Evolutionary conservation across 2,888 invertebrate genomes (phyloP), one percentile per base, ranked within the genome.

Genomic region (Amphimallon solstitiale): DNA sequence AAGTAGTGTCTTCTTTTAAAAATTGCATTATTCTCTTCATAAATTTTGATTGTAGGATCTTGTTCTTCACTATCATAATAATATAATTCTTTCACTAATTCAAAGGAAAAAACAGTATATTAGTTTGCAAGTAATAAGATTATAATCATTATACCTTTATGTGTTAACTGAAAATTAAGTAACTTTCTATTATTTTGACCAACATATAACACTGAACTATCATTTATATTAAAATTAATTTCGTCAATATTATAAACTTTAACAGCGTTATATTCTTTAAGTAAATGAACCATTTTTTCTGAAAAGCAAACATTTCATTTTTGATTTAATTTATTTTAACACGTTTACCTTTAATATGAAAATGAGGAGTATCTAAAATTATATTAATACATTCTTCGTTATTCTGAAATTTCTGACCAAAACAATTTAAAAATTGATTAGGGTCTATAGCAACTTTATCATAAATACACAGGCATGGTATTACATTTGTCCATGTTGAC

Each of bases 1-100:
- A 96, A 85, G 80, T 88, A 97, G 70, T 92, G 88, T 66, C 97
- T 87, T 65, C 92, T 88, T 79, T 91, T 92, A 61, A 97, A 86
- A 83, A 91, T 89, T 68, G 84, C 86, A 63, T 86, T 86, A 17
- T 84, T 83, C 5, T 82, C 68, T 45, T 79, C 76, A 65, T 76
- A 82, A 48, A 70, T 69, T 46, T 72, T 69, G 14, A 82, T 71
- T 40, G 62, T 80, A 1, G 88, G 68, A 56, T 77, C 80, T 23
- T 72, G 78, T 60, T 77, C 80, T 29, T 72, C 78, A 15, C 86
- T 85, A 70, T 90, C 85, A 51, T 86, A 84, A 61, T 86, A 83
- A 70, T 86, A 85, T 14, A 66, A 35, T 9, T 21, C 35, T 43
- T 37, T 51, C 2, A 43, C 19, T 48, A 19, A 19, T 63, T 37